Evolutionary conservation across 2,113 vertebrate species (phyloP), one percentile per base, ranked within the genome.

Genomic region (Dinomys branickii): DNA sequence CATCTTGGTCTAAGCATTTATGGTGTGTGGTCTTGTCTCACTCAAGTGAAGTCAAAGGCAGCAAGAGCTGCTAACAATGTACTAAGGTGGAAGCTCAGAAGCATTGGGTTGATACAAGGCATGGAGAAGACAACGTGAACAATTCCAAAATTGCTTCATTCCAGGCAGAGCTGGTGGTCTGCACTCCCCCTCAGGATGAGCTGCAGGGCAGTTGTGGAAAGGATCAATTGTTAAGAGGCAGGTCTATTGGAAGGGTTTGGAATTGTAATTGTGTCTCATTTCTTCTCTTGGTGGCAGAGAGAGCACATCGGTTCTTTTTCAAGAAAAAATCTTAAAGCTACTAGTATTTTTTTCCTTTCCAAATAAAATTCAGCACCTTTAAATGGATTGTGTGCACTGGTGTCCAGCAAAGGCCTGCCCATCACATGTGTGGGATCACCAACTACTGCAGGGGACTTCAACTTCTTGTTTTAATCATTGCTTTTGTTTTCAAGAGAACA

Each of bases 401-500:
- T 26, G 10, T 20, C 28, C 28, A 7, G 14, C 30, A 44, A 3
- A 59, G 8, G 19, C 19, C 71, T 73, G 22, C 73, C 17, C 9
- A 0, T 63, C 28, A 28, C 41, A 44, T 71, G n/a, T 52, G 41
- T 19, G 54, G 26, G 11, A 17, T 44, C 41, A 22, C 5, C 56
- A 41, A 35, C 58, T 93, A 38, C 38, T 41, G 6, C n/a, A 54
- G 4, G 24, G 7, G 13, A 56, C 50, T 85, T n/a, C 17, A 96
- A 58, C 61, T 78, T 35, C 28, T 90, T 92, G 59, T 94, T 85
- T 90, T 91, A 89, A 85, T 67, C 17, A 58, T 61, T 86, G 83
- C 17, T 95, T 95, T 92, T 88, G 80, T 84, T 83, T 52, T n/a
- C 69, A 14, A 75, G 44, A 86, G 75, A 87, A 90, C 61, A 95